Evolutionary conservation across 2,888 invertebrate species (phyloP), one percentile per base, ranked within the genome.

Genomic region (Scrobipalpa costella): DNA sequence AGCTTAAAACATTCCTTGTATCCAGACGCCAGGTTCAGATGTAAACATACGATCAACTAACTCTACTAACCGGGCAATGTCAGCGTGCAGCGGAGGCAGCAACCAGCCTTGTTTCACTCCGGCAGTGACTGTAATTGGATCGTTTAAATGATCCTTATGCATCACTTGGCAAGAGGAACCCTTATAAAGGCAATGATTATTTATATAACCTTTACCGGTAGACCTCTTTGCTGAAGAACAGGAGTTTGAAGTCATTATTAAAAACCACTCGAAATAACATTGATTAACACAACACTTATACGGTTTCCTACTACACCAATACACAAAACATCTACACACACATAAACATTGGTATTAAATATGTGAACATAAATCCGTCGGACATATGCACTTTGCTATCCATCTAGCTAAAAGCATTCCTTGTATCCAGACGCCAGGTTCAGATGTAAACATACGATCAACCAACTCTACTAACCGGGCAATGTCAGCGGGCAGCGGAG

Each of bases 401-500:
- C 27, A 13, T 52, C 52, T 27, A 52, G 52, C 52, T 52, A 52
- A n/a, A 38, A 19, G 19, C 49, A 49, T 21, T 49, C 49, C 19
- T 49, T 21, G n/a, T 33, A 34, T 19, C 57, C 21, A 19, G 1
- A 17, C 11, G 57, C 38, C 57, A 57, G 57, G 57, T 57, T 57
- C 38, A 38, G 38, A 57, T 57, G 57, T 38, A 38, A 19, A 57
- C 57, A 57, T 57, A 57, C 57, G 2, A 8, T 34, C 0, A n/a
- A n/a, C n/a, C n/a, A 57, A 36, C 57, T 38, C 57, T n/a, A 34
- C 57, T n/a, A 55, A 55, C 55, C 55, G 55, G 55, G 34, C 55
- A 1, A 9, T 3, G n/a, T n/a, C n/a, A n/a, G n/a, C n/a, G n/a
- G n/a, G n/a, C n/a, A n/a, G n/a, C n/a, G n/a, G n/a, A n/a, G n/a